phyloP scores from a whole-genome alignment of 1,140 invertebrate genomes.

The Neomicropteryx cornuta region DNA sequence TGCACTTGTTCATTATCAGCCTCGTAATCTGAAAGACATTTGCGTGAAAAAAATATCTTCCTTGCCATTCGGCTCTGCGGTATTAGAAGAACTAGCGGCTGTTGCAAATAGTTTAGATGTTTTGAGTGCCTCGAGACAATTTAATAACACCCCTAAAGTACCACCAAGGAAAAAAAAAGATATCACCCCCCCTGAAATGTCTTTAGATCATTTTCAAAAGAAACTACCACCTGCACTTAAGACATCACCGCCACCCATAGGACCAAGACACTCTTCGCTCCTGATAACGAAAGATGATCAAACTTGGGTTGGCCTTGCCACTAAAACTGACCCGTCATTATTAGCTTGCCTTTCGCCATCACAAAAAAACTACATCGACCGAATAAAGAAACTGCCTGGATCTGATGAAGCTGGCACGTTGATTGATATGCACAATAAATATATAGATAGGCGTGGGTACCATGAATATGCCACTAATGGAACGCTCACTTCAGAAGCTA shows the following conservation, averaged over 20 bases:
- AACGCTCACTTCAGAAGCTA: constrained; percentile 13
- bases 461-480: constrained; percentile 32
- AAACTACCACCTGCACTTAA: constrained; percentile 7
- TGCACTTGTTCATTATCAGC: too few species aligned
- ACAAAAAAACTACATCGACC: constrained; percentile 45
- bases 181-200: constrained; percentile 14
- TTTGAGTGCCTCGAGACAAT: constrained; percentile 18
- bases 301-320: constrained; percentile 47
- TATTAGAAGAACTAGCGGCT: constrained; percentile 52
- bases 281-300: constrained; percentile 27
- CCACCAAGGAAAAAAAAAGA: constrained; percentile 9
- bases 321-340: constrained; percentile 42
- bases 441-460: constrained; percentile 47
- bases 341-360: constrained; percentile 60
- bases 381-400: constrained; percentile 29
- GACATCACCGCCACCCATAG: constrained; percentile 24
- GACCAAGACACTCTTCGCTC: constrained; percentile 31
- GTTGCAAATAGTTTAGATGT: constrained; percentile 47
- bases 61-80: constrained; percentile 50
- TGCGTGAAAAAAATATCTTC: constrained; percentile 50
- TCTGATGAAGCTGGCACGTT: constrained; percentile 44
- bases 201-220: constrained; percentile 9
- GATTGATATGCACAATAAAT: constrained; percentile 56
- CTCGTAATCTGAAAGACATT: constrained; percentile 38
- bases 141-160: too few species aligned